Base-by-base conservation (phyloP, 2,797 vertebrate genomes). In the Bovichtus diacanthus region DNA sequence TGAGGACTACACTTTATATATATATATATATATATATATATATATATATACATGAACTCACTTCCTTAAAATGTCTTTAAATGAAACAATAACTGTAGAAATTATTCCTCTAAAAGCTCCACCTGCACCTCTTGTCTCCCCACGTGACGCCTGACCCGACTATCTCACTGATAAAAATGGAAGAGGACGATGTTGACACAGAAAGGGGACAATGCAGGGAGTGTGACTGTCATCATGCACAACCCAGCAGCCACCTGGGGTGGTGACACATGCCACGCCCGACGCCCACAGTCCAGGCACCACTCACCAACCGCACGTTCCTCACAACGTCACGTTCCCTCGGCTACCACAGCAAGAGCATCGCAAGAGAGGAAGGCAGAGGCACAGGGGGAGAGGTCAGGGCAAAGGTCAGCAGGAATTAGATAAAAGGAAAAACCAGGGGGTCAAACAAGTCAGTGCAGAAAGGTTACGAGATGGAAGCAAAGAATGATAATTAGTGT, bases 231-330 rank as follows among this genome's bases (percentile, higher is more conserved):
- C 91, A 92, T 93, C 95, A 96, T 95, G 94, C 94, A 93, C 76
- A 65, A 74, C 91, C 90, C 90, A 90, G 90, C 84, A 84, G 91
- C 92, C 90, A 92, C 89, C 92, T 90, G 90, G 87, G 90, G 82
- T 51, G 90, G 91, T 89, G 94, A 92, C 90, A 76, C 95, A 96
- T 96, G 96, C 94, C 94, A 78, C 81, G 74, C 89, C 89, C 67
- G 70, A 78, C 91, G 80, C 61, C 85, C 70, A 73, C 84, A 86
- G 93, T 92, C 92, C 95, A 70, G 92, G 85, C 90, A 78, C 88
- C 95, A 97, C 97, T 98, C 97, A 99, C 97, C 97, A 97, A 95
- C 94, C 97, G 97, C 93, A 96, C 95, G 95, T 95, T 98, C 97
- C 97, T 96, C 94, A 96, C 95, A 95, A 97, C 88, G 95, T 98